Evolutionary conservation across 2,888 invertebrate genomes (phyloP).

Genomic region (Andrena praecox): DNA sequence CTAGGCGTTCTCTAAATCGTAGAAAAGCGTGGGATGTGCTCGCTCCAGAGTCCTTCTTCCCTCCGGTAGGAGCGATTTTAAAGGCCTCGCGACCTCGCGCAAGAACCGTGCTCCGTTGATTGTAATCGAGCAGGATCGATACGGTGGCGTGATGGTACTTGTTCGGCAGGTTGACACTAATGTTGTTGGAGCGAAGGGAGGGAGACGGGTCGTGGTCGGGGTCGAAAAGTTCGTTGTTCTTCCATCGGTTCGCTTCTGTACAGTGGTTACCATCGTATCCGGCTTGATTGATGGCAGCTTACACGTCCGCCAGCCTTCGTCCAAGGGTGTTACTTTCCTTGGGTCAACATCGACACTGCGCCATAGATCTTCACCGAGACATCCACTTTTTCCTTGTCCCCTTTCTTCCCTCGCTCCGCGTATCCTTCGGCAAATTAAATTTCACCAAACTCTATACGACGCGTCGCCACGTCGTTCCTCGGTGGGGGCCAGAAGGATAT

Average conservation of each 20-base stretch:
- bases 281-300: constrained; percentile 72
- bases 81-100: background rate
- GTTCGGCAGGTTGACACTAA: constrained; percentile 1
- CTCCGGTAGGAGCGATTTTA: too few relatives aligned
- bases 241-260: constrained; percentile 58
- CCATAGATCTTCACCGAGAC: constrained; percentile 49
- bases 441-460: background rate
- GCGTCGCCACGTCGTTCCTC: background rate
- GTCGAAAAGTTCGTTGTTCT: constrained; percentile 61
- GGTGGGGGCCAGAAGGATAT: background rate
- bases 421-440: constrained; percentile 36
- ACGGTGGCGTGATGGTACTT: background rate
- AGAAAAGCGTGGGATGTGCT: too few relatives aligned
- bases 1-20: background rate
- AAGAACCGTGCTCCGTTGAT: background rate
- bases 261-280: constrained; percentile 45
- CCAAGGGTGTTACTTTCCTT: constrained; percentile 51
- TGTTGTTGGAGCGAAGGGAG: constrained; percentile 33
- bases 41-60: too few relatives aligned
- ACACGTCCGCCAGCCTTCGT: constrained; percentile 49
- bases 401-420: background rate
- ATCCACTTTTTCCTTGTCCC: constrained; percentile 29
- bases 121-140: constrained; percentile 18
- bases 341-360: constrained; percentile 17
- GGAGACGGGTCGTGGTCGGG: constrained; percentile 51